phyloP scores from a whole-genome alignment of 1,140 invertebrate species.

The Adoxophyes honmai region DNA sequence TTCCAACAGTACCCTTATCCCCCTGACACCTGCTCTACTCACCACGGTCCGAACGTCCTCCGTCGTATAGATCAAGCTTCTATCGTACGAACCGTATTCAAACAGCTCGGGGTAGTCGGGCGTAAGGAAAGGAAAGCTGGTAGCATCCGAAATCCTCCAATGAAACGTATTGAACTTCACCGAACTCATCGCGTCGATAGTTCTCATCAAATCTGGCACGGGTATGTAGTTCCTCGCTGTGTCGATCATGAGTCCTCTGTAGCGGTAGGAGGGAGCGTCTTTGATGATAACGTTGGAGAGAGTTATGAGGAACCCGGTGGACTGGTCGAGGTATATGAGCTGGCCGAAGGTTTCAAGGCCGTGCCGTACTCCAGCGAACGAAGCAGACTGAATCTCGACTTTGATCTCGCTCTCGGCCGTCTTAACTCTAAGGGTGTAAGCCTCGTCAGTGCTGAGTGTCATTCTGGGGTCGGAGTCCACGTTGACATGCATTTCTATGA shows the following conservation, averaged over 20 bases:
- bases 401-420: slow-evolving; percentile 71
- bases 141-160: slow-evolving; percentile 89
- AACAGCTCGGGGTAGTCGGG: slow-evolving; percentile 81
- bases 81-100: slow-evolving; percentile 85
- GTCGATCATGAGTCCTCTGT: slow-evolving; percentile 87
- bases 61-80: slow-evolving; percentile 81
- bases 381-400: slow-evolving; percentile 80
- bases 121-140: slow-evolving; percentile 87
- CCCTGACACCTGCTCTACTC: slow-evolving; percentile 81
- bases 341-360: slow-evolving; percentile 87
- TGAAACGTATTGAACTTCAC: slow-evolving; percentile 91
- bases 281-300: slow-evolving; percentile 77
- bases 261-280: slow-evolving; percentile 79
- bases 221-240: slow-evolving; percentile 86
- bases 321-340: slow-evolving; percentile 83
- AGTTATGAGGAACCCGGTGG: slow-evolving; percentile 78
- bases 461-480: slow-evolving; percentile 75
- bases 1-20: slow-evolving; percentile 84
- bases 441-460: slow-evolving; percentile 84
- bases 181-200: slow-evolving; percentile 85
- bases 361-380: slow-evolving; percentile 86
- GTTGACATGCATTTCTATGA: slow-evolving; percentile 73
- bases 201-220: slow-evolving; percentile 81
- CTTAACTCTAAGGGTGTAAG: slow-evolving; percentile 81
- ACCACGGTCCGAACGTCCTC: slow-evolving; percentile 82